Base-by-base conservation (phyloP, 2,888 invertebrate species). In the Zeuzera pyrina region DNA sequence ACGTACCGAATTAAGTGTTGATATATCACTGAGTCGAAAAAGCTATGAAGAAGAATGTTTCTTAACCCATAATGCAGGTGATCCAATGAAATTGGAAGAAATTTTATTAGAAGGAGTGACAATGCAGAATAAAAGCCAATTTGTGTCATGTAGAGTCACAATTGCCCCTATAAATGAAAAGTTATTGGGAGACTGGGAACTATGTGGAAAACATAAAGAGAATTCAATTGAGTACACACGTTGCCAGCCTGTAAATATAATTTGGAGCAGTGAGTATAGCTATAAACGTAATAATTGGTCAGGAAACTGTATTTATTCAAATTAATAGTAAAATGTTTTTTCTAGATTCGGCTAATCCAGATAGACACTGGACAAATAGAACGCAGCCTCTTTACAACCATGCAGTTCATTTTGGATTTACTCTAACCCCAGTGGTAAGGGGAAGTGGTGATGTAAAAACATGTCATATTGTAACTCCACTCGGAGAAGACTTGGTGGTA, bases 401-500 rank as follows among this genome's bases (percentile, higher is more conserved):
- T 30, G 47, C 49, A 0, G 63, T 66, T 1, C 47, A 64, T 38
- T 45, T 39, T 2, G 54, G 54, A 10, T 49, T 48, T 2, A 45
- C 37, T n/a, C 35, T 59, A 2, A 38, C 45, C 8, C 48, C 63
- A 3, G 50, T 45, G 0, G 48, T 66, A 2, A 14, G 10, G 6
- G 24, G 32, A 12, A 47, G 49, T 1, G 2, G 2, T 8, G 48
- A 45, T 1, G 31, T 49, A 1, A 15, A 42, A 3, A 42, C 51
- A 2, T 68, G 68, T 27, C 61, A 60, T 35, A 43, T 66, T 11
- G 34, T 64, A 3, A 67, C 66, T 2, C 67, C 65, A 1, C 30
- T 42, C n/a, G 59, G 53, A 41, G 58, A 39, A 40, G 45, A 39
- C 8, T 29, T 49, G n/a, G 33, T 35, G 2, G 8, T 49, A n/a